Conservation (phyloP, 2,113 vertebrate species). For the Aythya baeri region DNA sequence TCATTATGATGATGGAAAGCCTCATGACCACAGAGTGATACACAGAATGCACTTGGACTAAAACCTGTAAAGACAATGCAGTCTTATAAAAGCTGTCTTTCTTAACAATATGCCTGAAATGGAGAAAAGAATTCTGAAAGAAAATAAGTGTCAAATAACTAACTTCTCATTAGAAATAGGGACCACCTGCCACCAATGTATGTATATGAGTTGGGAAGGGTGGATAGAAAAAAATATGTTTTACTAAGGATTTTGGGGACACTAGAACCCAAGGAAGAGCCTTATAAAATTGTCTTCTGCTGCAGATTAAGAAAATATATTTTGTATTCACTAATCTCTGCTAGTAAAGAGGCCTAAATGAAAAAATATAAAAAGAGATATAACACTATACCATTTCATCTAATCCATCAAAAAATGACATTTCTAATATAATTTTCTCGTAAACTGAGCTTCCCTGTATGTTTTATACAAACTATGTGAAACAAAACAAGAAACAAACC, state of each 20-base stretch:
- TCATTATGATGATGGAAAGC: accelerated
- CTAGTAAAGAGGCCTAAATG: not conserved
- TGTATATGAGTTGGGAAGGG: not conserved
- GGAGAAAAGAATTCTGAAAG: not conserved
- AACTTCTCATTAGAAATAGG: not conserved
- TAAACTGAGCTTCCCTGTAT: not conserved
- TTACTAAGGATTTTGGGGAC: not conserved
- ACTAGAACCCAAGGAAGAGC: not conserved
- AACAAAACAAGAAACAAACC: constrained; percentile 78
- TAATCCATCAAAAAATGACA: not conserved
- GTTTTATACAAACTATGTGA: constrained; percentile 1
- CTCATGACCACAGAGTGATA: not conserved
- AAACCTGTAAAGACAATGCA: not conserved
- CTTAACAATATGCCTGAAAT: not conserved
- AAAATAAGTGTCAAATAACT: not conserved
- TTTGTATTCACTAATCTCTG: not conserved
- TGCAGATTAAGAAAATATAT: not conserved
- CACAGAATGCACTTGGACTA: not conserved
- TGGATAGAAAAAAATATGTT: not conserved
- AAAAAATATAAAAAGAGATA: not conserved
- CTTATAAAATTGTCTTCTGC: not conserved
- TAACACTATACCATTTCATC: not conserved
- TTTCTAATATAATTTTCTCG: not conserved
- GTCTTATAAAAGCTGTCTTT: not conserved
- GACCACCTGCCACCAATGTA: not conserved